phyloP scores from a whole-genome alignment of 64 coral and sea anemone species.

The Montipora sp. region DNA sequence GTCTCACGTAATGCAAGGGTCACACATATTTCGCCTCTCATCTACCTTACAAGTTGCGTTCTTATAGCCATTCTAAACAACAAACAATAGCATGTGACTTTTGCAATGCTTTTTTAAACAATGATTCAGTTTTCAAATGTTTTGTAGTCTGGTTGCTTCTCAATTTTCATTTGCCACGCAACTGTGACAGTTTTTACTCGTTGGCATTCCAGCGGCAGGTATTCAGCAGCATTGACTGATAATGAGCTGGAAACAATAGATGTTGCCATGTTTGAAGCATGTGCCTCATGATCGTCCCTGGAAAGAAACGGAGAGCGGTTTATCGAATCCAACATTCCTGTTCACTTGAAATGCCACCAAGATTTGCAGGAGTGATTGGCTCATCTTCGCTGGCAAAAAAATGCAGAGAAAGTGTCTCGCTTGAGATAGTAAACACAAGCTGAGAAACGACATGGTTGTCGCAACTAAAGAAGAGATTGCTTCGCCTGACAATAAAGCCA shows the following conservation, averaged over 20 bases:
- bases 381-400: not conserved
- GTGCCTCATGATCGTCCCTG: not conserved
- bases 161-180: no score
- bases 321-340: not conserved
- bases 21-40: no score
- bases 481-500: not conserved
- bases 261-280: not conserved
- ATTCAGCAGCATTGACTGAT: not conserved
- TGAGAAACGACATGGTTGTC: not conserved
- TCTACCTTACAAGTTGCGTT: no score
- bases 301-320: not conserved
- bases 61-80: no score
- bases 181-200: no score
- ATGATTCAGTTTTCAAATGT: no score
- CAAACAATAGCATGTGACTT: no score
- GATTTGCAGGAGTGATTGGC: not conserved
- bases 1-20: no score
- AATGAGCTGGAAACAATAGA: not conserved
- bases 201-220: no score
- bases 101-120: no score
- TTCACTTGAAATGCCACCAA: not conserved
- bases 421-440: not conserved
- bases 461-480: conserved; percentile 3
- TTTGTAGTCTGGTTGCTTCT: no score
- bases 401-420: not conserved